These are phyloP conservation scores for Acestrorhynchus altus DNA, from an alignment of 2,797 vertebrate species.

Conservation along the genomic window DNA sequence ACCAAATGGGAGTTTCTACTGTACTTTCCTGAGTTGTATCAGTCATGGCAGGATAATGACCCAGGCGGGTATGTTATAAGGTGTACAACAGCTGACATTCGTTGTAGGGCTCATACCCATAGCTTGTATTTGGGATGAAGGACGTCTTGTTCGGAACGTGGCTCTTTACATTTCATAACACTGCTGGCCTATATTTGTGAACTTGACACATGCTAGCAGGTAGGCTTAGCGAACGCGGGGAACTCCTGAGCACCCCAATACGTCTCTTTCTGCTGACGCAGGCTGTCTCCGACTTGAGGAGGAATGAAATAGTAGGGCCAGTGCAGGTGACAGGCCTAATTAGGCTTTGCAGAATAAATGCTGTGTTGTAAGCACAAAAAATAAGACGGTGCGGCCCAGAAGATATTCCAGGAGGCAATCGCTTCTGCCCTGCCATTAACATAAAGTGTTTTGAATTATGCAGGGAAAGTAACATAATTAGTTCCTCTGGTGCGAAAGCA, in stretches of 20 bases:
- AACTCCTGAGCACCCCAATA: conserved; percentile 20
- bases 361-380: conserved; percentile 55
- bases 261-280: conserved; percentile 45
- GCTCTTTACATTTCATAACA: conserved; percentile 16
- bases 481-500: conserved; percentile 63
- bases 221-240: conserved; percentile 11
- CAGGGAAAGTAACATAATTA: conserved; percentile 64
- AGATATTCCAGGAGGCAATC: conserved; percentile 52
- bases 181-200: neutral
- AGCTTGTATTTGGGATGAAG: neutral
- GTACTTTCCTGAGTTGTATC: neutral
- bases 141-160: neutral
- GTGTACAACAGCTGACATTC: neutral
- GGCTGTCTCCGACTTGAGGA: neutral
- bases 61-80: neutral
- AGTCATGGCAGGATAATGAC: neutral
- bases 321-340: conserved; percentile 41
- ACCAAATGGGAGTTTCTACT: neutral
- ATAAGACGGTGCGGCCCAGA: conserved; percentile 47
- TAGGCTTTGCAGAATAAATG: conserved; percentile 49
- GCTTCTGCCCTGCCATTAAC: conserved; percentile 56
- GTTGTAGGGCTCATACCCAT: neutral
- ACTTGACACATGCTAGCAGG: neutral
- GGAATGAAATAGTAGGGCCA: conserved; percentile 23
- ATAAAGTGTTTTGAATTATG: conserved; percentile 66